Conservation (phyloP, 2,797 vertebrate genomes). For the Leucoraja ocellata region DNA sequence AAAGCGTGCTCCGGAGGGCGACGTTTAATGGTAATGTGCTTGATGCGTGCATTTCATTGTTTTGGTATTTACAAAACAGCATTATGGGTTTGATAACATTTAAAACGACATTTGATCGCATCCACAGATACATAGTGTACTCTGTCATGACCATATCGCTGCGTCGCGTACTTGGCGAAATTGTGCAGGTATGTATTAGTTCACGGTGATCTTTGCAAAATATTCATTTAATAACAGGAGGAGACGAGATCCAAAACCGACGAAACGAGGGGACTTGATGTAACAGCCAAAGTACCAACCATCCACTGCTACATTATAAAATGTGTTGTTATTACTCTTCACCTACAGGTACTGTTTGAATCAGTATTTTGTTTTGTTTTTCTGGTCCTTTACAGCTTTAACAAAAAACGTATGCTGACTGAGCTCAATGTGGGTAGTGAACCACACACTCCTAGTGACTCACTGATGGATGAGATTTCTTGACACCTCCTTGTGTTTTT, state of each 20-base stretch:
- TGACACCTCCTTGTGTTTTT: constrained; percentile 7
- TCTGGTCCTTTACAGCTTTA: background rate
- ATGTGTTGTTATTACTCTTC: background rate
- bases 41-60: background rate
- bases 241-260: background rate
- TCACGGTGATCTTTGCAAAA: background rate
- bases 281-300: background rate
- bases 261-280: background rate
- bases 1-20: background rate
- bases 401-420: constrained; percentile 4
- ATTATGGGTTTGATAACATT: background rate
- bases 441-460: background rate
- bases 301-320: background rate
- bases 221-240: background rate
- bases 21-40: background rate
- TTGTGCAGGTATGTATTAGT: background rate
- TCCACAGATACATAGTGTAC: background rate
- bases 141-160: background rate
- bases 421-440: background rate
- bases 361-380: background rate
- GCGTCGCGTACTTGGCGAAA: background rate
- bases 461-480: constrained; percentile 30
- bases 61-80: background rate
- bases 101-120: background rate
- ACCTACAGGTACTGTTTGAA: background rate